Evolutionary conservation across 2,888 invertebrate species (phyloP).

Genomic region (Gastracanthus pulcherrimus): DNA sequence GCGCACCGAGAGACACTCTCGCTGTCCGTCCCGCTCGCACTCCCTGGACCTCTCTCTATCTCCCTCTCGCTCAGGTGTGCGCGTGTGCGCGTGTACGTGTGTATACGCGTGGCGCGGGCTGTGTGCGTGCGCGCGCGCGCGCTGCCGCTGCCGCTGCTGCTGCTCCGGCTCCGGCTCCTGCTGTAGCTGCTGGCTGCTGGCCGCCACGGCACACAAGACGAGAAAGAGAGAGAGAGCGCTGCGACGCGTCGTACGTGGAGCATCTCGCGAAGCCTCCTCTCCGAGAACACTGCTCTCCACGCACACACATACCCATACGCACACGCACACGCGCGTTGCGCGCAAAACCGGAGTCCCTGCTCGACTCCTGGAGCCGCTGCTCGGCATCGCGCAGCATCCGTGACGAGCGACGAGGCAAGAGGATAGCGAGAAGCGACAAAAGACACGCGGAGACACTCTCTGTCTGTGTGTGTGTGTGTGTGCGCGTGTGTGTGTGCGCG

Average conservation of each 20-base stretch:
- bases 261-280: slow-evolving; percentile 44
- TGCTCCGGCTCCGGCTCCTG: slow-evolving; percentile 11
- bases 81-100: neutral
- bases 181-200: slow-evolving; percentile 9
- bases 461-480: no score
- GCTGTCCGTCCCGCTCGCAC: neutral
- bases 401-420: no score
- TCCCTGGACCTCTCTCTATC: slow-evolving; percentile 11
- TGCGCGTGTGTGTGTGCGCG: no score
- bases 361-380: neutral
- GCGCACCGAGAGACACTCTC: neutral
- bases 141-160: slow-evolving; percentile 19
- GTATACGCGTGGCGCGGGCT: neutral
- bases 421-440: no score
- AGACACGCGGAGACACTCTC: no score
- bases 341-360: no score
- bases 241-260: slow-evolving; percentile 54
- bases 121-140: slow-evolving; percentile 4
- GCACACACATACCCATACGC: neutral
- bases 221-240: slow-evolving; percentile 54
- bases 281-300: neutral
- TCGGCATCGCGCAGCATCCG: neutral
- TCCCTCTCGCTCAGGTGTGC: neutral
- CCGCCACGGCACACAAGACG: slow-evolving; percentile 26
- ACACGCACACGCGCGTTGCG: neutral